Evolutionary conservation across 1,140 invertebrate species (phyloP), one percentile per base, ranked within the genome.

Genomic region (Uloborus diversus): DNA sequence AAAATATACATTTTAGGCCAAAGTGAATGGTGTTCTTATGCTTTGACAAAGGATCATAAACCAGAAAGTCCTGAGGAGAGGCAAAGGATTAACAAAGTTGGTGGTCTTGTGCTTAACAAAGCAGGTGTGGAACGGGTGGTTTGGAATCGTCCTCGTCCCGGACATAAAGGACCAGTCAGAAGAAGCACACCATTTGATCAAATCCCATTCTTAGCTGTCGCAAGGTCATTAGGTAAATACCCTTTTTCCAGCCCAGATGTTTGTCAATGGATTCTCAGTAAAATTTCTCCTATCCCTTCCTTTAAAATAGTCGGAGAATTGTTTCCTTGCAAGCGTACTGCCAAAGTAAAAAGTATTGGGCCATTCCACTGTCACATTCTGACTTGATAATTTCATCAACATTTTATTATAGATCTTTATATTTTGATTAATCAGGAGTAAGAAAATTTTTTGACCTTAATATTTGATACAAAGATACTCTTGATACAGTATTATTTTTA

Each of bases 191-290:
- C 91, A 0, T 94, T 97, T 83, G 96, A 98, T 86, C 94, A 96
- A 86, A 97, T 99, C 84, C 97, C 97, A 0, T 99, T 99, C 86
- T 87, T 99, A 61, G 96, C 97, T 51, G 96, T 99, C 32, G 96
- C 97, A 11, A 90, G 97, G 82, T 96, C 96, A 32, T 87, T 99
- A 79, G 97, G 92, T 92, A 87, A 83, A 68, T 83, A n/a, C 2
- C 9, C 9, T 53, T 33, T 56, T 1, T 61, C 9, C 25, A 13
- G 9, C 9, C 25, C n/a, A 53, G 2, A 1, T 7, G 25, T 53
- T 53, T 53, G 25, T 53, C 3, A 47, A 47, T 47, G 13, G n/a
- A n/a, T n/a, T n/a, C n/a, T n/a, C n/a, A n/a, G n/a, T n/a, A n/a
- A n/a, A n/a, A n/a, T n/a, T n/a, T n/a, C n/a, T n/a, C n/a, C n/a